A percentile compares a stretch with the other conserved stretches of the same genome.
Evolutionary conservation across 2,797 vertebrate genomes (phyloP).

Genomic region (Anabas testudineus): DNA sequence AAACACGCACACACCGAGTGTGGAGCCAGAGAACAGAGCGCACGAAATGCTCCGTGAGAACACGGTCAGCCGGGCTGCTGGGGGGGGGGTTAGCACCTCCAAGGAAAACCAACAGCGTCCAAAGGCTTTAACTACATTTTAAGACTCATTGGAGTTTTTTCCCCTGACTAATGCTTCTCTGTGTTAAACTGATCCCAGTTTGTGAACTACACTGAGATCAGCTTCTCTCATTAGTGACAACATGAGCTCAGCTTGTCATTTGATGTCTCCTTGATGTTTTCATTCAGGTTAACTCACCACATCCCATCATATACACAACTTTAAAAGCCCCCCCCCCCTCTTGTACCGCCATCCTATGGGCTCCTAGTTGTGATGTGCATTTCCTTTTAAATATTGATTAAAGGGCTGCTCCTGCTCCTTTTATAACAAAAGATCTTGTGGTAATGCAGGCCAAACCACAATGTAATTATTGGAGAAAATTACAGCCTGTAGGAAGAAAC

Average conservation of each 20-base stretch:
- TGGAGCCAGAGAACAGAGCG: conserved; percentile 53
- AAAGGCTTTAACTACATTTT: background rate
- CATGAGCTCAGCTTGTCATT: background rate
- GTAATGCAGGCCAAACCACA: conserved; percentile 85
- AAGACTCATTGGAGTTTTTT: no score
- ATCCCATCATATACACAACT: background rate
- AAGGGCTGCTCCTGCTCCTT: conserved; percentile 77
- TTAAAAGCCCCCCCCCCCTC: no score
- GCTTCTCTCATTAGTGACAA: no score
- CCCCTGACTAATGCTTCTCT: no score
- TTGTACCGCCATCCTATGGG: background rate
- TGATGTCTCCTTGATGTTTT: background rate
- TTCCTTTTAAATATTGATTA: conserved; percentile 67
- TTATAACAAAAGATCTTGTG: conserved; percentile 76
- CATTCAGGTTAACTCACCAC: background rate
- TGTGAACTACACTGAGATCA: no score
- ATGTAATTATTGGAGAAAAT: conserved; percentile 68
- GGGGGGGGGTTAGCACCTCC: background rate
- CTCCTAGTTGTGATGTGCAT: conserved; percentile 29
- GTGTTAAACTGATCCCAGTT: no score
- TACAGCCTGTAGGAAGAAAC: conserved; percentile 65
- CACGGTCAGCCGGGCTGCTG: conserved; percentile 9
- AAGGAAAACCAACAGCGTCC: background rate
- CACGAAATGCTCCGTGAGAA: conserved; percentile 30
- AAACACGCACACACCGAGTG: conserved; percentile 51